phyloP scores from a whole-genome alignment of 1,140 invertebrate species.

The Halyomorpha halys region DNA sequence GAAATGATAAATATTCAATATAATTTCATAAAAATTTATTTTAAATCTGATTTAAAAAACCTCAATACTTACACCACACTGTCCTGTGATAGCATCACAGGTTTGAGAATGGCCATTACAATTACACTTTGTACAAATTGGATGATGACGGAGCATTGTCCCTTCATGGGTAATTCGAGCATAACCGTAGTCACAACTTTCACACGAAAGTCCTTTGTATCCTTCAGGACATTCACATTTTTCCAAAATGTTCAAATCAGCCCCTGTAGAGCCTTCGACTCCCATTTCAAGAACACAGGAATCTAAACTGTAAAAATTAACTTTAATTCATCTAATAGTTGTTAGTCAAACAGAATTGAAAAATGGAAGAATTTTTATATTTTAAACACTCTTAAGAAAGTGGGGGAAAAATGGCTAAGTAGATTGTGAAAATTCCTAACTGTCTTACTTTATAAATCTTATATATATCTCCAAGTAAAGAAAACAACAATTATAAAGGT shows the following conservation, averaged over 20 bases:
- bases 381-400: too few relatives aligned
- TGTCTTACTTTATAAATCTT: too few relatives aligned
- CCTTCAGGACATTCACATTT: constrained; percentile 48
- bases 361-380: too few relatives aligned
- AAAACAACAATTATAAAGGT: too few relatives aligned
- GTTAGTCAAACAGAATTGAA: too few relatives aligned
- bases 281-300: constrained; percentile 30
- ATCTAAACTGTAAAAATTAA: constrained; percentile 23
- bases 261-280: constrained; percentile 23
- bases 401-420: too few relatives aligned
- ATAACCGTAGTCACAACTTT: constrained; percentile 74
- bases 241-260: constrained; percentile 37
- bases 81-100: constrained; percentile 66
- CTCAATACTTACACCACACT: constrained; percentile 55
- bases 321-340: constrained; percentile 3
- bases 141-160: constrained; percentile 32
- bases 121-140: constrained; percentile 73
- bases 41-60: not conserved
- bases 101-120: constrained; percentile 79
- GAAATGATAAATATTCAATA: constrained; percentile 22
- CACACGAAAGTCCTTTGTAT: constrained; percentile 71
- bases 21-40: not conserved
- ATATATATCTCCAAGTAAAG: too few relatives aligned
- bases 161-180: constrained; percentile 35
- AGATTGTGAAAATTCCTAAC: too few relatives aligned